phyloP scores from a whole-genome alignment of 2,797 vertebrate species.

The Iguana delicatissima region DNA sequence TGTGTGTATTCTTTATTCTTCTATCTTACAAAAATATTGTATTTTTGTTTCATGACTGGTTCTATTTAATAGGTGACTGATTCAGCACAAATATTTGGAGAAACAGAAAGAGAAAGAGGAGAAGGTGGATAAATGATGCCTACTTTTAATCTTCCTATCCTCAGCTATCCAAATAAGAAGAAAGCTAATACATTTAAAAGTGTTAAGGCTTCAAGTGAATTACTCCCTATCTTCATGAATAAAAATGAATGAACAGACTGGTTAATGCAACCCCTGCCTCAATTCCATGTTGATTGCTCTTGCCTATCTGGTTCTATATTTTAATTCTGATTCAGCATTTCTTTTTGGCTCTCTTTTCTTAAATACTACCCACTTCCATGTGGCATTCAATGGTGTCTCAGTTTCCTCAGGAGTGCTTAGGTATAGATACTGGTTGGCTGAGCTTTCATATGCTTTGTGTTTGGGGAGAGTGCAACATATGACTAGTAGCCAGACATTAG shows the following conservation, averaged over 20 bases:
- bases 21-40: not conserved
- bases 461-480: not conserved
- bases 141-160: not conserved
- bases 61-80: not conserved
- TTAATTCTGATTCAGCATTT: not conserved
- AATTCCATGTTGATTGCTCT: not conserved
- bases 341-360: not conserved
- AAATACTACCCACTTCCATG: not conserved
- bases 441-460: not conserved
- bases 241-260: not conserved
- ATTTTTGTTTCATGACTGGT: not conserved
- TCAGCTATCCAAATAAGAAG: not conserved
- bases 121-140: not conserved
- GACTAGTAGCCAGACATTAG: not conserved
- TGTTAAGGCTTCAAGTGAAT: not conserved
- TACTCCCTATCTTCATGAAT: not conserved
- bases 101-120: not conserved
- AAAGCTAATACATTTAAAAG: not conserved
- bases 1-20: not conserved
- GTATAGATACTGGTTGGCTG: constrained; percentile 3
- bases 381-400: not conserved
- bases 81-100: not conserved
- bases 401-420: not conserved
- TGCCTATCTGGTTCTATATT: not conserved
- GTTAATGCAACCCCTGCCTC: not conserved